Evolutionary conservation across 2,888 invertebrate genomes (phyloP).

Genomic region (Beris chalybata): DNA sequence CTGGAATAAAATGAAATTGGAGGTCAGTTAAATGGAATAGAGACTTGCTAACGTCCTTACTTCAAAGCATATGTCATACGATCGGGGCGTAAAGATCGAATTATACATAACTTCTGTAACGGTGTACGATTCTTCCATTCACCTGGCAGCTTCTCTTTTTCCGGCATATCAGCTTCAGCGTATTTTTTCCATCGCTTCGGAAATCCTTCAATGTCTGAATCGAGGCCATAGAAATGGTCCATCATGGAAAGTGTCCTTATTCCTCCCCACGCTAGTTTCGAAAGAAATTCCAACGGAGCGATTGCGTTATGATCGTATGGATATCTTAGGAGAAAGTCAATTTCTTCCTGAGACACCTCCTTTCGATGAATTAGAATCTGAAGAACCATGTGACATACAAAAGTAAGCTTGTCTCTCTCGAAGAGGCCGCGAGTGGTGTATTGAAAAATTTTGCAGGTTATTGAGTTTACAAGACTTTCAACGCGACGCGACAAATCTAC

Average conservation of each 20-base stretch:
- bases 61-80: conserved; percentile 90
- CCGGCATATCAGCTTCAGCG: conserved; percentile 87
- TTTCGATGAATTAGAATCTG: conserved; percentile 58
- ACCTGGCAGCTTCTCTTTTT: conserved; percentile 90
- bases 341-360: conserved; percentile 73
- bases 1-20: conserved; percentile 36
- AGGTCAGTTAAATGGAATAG: not conserved
- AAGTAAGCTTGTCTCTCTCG: conserved; percentile 89
- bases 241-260: conserved; percentile 76
- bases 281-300: conserved; percentile 83
- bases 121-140: conserved; percentile 94
- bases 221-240: conserved; percentile 83
- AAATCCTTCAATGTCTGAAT: conserved; percentile 90
- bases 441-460: conserved; percentile 82
- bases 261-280: conserved; percentile 79
- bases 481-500: conserved; percentile 75
- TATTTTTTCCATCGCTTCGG: conserved; percentile 92
- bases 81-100: conserved; percentile 88
- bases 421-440: conserved; percentile 91
- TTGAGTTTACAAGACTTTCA: conserved; percentile 76
- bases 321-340: conserved; percentile 87
- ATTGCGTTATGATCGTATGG: conserved; percentile 71
- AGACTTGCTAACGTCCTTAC: conserved; percentile 53
- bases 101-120: conserved; percentile 86
- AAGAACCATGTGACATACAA: conserved; percentile 83